Evolutionary conservation across 2,797 vertebrate species (phyloP), one percentile per base, ranked within the genome.

Genomic region (Acrossocheilus fasciatus): DNA sequence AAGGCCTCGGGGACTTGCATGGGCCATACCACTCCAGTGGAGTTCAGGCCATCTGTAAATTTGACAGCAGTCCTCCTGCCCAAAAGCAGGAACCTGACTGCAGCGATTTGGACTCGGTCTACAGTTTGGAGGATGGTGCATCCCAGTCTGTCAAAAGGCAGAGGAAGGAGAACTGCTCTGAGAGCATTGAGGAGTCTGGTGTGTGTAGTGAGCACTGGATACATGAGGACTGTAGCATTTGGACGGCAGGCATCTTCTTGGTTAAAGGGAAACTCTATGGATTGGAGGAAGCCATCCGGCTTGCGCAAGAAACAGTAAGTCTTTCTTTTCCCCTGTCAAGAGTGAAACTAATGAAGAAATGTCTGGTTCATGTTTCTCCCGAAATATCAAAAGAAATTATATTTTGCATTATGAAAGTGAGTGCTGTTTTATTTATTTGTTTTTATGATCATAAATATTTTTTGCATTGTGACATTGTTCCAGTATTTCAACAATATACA

Each of bases 151-250:
- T 73, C 57, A 70, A 75, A 41, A 30, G 78, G 68, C 57, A 68
- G 34, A 72, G 76, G 59, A 84, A 54, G 43, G 36, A 87, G 4
- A 57, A 87, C 45, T 2, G 8, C 73, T 43, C 23, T 39, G 41
- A 78, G 9, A 73, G 62, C 9, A 20, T 74, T 0, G 84, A 90
- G 82, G 83, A n/a, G 45, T 81, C 87, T 59, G 79, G 81, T 57
- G 78, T 62, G 20, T 72, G 91, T 78, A 74, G 87, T 0, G 95
- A 96, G 88, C 89, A 87, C 89, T 96, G 96, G 96, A 86, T 96
- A 84, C 96, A 96, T 5, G 95, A 95, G 91, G 96, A 96, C 93
- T 96, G 96, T 20, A 93, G 93, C 2, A 92, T 96, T 87, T 96
- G 96, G 96, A 93, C 94, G 0, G 79, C 92, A 0, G 95, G 94